phyloP scores from a whole-genome alignment of 2,888 invertebrate genomes.

The Neoascia interrupta region DNA sequence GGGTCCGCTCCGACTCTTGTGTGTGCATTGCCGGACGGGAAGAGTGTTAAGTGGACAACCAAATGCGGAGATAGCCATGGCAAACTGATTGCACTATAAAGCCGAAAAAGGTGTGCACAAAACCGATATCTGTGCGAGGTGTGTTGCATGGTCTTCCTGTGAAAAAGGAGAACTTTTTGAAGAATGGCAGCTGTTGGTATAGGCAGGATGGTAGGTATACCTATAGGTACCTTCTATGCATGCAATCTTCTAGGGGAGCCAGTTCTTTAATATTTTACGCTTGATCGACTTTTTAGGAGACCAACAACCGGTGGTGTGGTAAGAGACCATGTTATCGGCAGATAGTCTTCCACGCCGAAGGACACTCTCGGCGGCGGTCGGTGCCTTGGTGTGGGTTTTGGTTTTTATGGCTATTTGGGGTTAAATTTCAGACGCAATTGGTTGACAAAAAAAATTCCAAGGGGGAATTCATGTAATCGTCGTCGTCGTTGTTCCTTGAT shows the following conservation, averaged over 20 bases:
- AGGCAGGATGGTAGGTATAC: too few species aligned
- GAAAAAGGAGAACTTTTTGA: slow-evolving; percentile 8
- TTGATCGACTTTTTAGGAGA: slow-evolving; percentile 10
- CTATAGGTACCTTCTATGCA: too few species aligned
- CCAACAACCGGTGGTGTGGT: background rate
- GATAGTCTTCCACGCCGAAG: background rate
- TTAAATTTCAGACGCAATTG: slow-evolving; percentile 19
- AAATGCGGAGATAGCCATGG: slow-evolving; percentile 27
- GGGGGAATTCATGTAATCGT: too few species aligned
- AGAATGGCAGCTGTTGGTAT: slow-evolving; percentile 38
- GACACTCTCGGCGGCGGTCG: background rate
- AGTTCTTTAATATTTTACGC: background rate
- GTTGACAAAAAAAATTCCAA: too few species aligned
- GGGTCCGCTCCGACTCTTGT: slow-evolving; percentile 13
- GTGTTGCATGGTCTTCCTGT: background rate
- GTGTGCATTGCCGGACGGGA: slow-evolving; percentile 28
- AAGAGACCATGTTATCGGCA: background rate
- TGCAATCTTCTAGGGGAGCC: slow-evolving; percentile 1
- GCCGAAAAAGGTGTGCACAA: too few species aligned
- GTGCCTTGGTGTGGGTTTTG: background rate
- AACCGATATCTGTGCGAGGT: background rate
- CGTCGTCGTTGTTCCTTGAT: too few species aligned
- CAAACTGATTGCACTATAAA: too few species aligned
- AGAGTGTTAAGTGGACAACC: slow-evolving; percentile 55
- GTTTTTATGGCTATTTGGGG: slow-evolving; percentile 27